Evolutionary conservation across 1,140 invertebrate species (phyloP).

Genomic region (Limonius californicus): DNA sequence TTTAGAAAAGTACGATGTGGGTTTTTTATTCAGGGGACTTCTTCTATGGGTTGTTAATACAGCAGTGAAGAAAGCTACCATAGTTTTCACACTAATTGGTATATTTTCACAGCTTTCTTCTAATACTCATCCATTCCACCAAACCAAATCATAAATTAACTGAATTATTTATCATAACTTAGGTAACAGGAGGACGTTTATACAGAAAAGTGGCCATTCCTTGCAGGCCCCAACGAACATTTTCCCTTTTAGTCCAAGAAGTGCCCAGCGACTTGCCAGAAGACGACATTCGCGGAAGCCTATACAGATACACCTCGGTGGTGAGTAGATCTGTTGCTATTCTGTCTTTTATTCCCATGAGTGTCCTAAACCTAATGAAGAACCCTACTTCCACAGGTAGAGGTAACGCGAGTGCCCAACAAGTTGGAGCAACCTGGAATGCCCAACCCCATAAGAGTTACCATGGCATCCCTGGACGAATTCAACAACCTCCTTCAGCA

Average conservation of each 20-base stretch:
- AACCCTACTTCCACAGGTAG: slow-evolving; percentile 41
- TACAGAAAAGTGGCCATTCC: slow-evolving; percentile 70
- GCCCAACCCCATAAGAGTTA: slow-evolving; percentile 64
- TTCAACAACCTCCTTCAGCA: slow-evolving; percentile 74
- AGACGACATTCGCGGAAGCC: slow-evolving; percentile 74
- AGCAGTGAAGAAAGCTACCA: too few relatives aligned
- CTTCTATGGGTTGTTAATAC: too few relatives aligned
- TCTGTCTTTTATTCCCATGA: too few relatives aligned
- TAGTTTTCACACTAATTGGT: not conserved
- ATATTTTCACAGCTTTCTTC: too few relatives aligned
- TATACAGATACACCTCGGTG: slow-evolving; percentile 75
- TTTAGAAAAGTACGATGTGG: too few relatives aligned
- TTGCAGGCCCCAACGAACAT: slow-evolving; percentile 77
- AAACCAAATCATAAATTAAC: too few relatives aligned
- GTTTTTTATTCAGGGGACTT: too few relatives aligned
- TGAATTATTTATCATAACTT: slow-evolving; percentile 14
- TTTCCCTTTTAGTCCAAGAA: slow-evolving; percentile 72
- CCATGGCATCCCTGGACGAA: slow-evolving; percentile 74
- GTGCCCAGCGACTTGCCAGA: slow-evolving; percentile 77
- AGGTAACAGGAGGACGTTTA: slow-evolving; percentile 44
- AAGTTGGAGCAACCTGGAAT: slow-evolving; percentile 52
- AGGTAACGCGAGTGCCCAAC: slow-evolving; percentile 48
- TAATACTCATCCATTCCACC: too few relatives aligned
- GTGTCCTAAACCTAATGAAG: not conserved
- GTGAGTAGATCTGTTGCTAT: too few relatives aligned